Conservation (phyloP, 2,888 invertebrate species). For the Drosophila setosimentum region DNA sequence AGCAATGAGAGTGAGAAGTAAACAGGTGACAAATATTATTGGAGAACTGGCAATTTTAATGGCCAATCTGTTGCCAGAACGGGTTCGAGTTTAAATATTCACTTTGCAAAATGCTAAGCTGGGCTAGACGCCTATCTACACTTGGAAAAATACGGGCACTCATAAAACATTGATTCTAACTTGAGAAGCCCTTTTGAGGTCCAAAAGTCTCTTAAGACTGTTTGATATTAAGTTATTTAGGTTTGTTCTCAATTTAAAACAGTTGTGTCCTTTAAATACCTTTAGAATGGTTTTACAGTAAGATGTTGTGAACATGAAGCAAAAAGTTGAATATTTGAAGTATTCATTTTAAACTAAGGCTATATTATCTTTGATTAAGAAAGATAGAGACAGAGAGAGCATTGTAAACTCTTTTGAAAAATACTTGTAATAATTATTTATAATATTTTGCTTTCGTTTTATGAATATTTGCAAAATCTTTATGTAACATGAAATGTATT, state of each 20-base stretch:
- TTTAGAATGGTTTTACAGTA: no score
- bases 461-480: background rate
- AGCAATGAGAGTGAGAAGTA: background rate
- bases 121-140: constrained; percentile 21
- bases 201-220: background rate
- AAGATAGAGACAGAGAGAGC: background rate
- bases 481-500: background rate
- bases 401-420: background rate
- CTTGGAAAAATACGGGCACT: background rate
- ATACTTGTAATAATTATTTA: background rate
- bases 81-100: constrained; percentile 23
- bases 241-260: background rate
- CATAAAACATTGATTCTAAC: background rate
- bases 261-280: no score
- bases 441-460: background rate
- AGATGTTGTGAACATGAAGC: background rate
- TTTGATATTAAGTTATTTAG: background rate
- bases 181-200: background rate
- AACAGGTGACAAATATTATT: constrained; percentile 24
- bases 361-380: no score
- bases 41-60: constrained; percentile 13
- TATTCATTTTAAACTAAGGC: background rate
- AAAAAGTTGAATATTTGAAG: background rate
- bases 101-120: constrained; percentile 44
- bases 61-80: constrained; percentile 56